These are phyloP conservation scores for Diabrotica balteata DNA, from an alignment of 2,888 invertebrate species.

Conservation along the genomic window DNA sequence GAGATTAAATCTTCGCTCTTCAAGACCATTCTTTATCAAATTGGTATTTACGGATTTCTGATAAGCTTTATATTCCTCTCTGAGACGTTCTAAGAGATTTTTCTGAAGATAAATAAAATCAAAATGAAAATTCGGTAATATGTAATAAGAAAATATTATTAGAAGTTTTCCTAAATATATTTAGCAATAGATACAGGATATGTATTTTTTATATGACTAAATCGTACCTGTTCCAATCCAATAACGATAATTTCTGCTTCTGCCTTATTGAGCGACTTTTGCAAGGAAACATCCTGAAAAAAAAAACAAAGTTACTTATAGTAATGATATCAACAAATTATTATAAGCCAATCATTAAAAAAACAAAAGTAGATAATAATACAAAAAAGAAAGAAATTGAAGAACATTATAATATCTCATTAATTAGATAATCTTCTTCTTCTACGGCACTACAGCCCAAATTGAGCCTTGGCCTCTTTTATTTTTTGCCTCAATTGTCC, in stretches of 20 bases:
- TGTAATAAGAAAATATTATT: constrained; percentile 16
- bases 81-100: constrained; percentile 52
- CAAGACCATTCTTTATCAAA: constrained; percentile 46
- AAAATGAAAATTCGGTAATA: not conserved
- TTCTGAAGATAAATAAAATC: constrained; percentile 45
- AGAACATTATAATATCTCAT: no score
- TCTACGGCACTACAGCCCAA: no score
- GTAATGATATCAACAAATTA: no score
- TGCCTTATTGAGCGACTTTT: constrained; percentile 53
- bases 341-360: no score
- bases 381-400: no score
- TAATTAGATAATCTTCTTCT: no score
- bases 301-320: not conserved
- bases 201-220: not conserved
- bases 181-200: no score
- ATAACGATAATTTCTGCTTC: constrained; percentile 55
- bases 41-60: constrained; percentile 51
- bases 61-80: constrained; percentile 54
- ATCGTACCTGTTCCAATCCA: constrained; percentile 57
- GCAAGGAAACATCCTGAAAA: constrained; percentile 52
- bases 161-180: no score
- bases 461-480: no score
- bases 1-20: constrained; percentile 53
- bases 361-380: no score
- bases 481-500: no score